These are phyloP conservation scores for Gadopsis bispinosus DNA, from an alignment of 2,797 vertebrate species.

Conservation along the genomic window DNA sequence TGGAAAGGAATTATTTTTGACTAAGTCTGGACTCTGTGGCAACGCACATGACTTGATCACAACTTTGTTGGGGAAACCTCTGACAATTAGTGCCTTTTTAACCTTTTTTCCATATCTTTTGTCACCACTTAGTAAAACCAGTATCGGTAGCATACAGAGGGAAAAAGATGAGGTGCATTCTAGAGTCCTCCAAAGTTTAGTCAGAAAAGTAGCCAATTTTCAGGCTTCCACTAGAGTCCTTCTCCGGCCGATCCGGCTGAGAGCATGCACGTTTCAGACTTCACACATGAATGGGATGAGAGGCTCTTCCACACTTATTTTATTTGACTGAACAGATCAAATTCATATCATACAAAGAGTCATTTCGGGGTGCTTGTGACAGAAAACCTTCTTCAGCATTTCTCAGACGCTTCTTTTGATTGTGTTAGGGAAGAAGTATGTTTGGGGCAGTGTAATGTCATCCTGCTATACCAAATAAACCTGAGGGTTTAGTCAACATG, in stretches of 20 bases:
- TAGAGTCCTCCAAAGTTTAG: neutral
- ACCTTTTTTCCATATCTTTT: conserved; percentile 9
- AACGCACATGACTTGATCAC: conserved; percentile 18
- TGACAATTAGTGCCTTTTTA: conserved; percentile 17
- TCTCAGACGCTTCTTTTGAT: neutral
- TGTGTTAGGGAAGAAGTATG: neutral
- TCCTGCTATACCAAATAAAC: neutral
- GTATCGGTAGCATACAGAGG: neutral
- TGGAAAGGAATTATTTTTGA: conserved; percentile 17
- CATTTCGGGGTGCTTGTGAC: neutral
- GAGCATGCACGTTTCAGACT: conserved; percentile 1
- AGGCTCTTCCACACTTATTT: neutral
- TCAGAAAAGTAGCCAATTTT: conserved; percentile 21
- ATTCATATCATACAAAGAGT: neutral
- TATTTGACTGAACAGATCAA: neutral
- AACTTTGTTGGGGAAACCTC: conserved; percentile 13
- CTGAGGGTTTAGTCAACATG: neutral
- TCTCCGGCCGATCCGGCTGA: neutral
- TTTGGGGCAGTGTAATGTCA: neutral
- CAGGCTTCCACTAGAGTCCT: neutral
- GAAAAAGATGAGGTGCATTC: neutral
- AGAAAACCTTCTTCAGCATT: neutral
- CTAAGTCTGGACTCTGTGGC: conserved; percentile 2
- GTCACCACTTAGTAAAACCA: conserved; percentile 15
- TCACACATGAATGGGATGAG: neutral